Base-by-base conservation (phyloP, 2,113 vertebrate genomes). In the Trachemys scripta region DNA sequence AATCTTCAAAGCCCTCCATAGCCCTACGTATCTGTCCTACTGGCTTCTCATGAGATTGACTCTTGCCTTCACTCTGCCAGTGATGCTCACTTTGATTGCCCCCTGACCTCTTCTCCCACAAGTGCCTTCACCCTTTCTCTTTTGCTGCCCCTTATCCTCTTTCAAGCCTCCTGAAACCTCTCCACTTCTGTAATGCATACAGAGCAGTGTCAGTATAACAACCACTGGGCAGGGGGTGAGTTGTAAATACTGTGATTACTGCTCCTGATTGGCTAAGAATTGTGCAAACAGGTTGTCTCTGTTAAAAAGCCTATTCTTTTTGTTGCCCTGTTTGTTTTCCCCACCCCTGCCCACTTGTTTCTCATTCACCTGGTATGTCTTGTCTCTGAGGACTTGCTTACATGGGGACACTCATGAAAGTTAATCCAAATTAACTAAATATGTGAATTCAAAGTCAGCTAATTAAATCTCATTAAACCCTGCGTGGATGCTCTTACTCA, bases 1-100 rank as follows among this genome's bases (percentile, higher is more conserved):
- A 11, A 54, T 11, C n/a, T 31, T 53, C 65, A 75, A 38, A 19
- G 25, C 65, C 49, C 11, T 85, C 69, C 17, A 5, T 22, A 53
- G 51, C 47, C 53, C 85, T 29, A 57, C 13, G 84, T 96, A 80
- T 80, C 29, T 20, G 54, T 92, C 81, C 31, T 85, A 5, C 12
- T 4, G 6, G 49, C 7, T 54, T 22, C 53, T 22, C 53, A 54
- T 54, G 10, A 80, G 9, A 5, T 86, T 87, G 31, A 75, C 49
- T 10, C 50, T 82, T 25, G 35, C 29, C 57, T 83, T 38, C 79
- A 0, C 53, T 92, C 10, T 83, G 10, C 2, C 45, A 88, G 53
- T 35, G 27, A 31, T 62, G 25, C 38, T 35, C 12, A 38, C 88
- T 92, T 88, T 90, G 75, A 65, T 82, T 27, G 10, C 14, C 11